Percentiles rank a stretch among this genome's conserved stretches.
phyloP scores from a whole-genome alignment of 1,140 invertebrate species.

The Drosophila funebris region DNA sequence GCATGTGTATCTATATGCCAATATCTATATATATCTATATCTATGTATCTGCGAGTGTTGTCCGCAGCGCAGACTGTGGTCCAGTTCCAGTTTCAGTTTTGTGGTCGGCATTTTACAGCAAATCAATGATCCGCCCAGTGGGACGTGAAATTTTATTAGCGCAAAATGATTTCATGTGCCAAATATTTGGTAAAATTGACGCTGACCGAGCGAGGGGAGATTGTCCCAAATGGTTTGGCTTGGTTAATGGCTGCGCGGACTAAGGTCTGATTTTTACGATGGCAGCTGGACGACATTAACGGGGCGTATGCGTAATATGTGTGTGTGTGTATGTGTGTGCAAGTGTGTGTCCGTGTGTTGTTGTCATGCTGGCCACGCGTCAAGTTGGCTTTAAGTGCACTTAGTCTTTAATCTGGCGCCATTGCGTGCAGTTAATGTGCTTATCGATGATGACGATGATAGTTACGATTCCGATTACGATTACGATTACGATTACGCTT shows the following conservation, averaged over 20 bases:
- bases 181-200: conserved; percentile 78
- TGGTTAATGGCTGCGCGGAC: conserved; percentile 60
- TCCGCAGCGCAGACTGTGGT: conserved; percentile 26
- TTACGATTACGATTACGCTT: neutral
- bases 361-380: conserved; percentile 66
- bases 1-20: neutral
- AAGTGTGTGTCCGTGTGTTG: neutral
- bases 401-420: conserved; percentile 57
- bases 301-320: conserved; percentile 70
- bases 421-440: conserved; percentile 59
- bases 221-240: conserved; percentile 59
- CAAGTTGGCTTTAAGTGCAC: conserved; percentile 67
- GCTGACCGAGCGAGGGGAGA: conserved; percentile 37
- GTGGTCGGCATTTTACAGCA: conserved; percentile 66
- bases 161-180: conserved; percentile 81
- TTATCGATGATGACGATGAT: conserved; percentile 58
- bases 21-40: neutral
- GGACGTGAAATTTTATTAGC: conserved; percentile 73
- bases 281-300: conserved; percentile 56
- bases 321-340: conserved; percentile 8
- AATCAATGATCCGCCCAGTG: conserved; percentile 63
- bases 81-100: no score
- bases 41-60: neutral
- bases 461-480: conserved; percentile 41
- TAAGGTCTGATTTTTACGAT: conserved; percentile 43